Base-by-base conservation (phyloP, 92 coral and sea anemone genomes). In the Phymanthus crucifer region DNA sequence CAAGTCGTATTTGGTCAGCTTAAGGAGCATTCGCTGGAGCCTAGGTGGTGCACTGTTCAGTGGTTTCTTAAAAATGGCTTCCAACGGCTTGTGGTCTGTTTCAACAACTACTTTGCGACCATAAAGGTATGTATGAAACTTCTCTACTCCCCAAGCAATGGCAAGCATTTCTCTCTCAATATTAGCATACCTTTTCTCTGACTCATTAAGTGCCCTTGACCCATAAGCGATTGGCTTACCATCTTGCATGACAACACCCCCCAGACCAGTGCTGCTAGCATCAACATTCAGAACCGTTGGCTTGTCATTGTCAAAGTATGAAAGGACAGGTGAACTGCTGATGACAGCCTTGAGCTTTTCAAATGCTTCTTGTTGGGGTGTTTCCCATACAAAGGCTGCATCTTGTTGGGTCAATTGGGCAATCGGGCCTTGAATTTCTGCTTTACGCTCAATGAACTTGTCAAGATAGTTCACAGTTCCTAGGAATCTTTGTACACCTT, bases 21-120 rank as follows among this genome's bases (percentile, higher is more conserved):
- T 87, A 1, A 87, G 58, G 19, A 87, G 56, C 84, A 87, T 87
- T 32, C 80, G 19, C 32, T 87, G 90, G 27, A 76, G 70, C 7
- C 87, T 58, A 3, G 90, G 87, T 86, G 90, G 76, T 37, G 83
- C 87, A 17, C 52, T 75, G 73, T 87, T 87, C 48, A 87, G 73
- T 43, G 82, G 64, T 61, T 86, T 86, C 72, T 67, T 74, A 24
- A 86, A 86, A 21, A 81, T 86, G 17, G 74, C 0, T 57, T 79
- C 76, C 1, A 86, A 82, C 1, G 81, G 85, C 77, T 80, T 85
- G 46, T 76, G 71, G 58, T 85, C 89, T n/a, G 85, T 65, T 40
- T 80, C 82, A 0, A 85, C 85, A 35, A 61, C 36, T 19, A 85
- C 89, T 10, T 14, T 32, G 11, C 86, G 74, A 11, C 89, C 85